Evolutionary conservation across 2,797 vertebrate genomes (phyloP).

Genomic region (Oreochromis grahami): DNA sequence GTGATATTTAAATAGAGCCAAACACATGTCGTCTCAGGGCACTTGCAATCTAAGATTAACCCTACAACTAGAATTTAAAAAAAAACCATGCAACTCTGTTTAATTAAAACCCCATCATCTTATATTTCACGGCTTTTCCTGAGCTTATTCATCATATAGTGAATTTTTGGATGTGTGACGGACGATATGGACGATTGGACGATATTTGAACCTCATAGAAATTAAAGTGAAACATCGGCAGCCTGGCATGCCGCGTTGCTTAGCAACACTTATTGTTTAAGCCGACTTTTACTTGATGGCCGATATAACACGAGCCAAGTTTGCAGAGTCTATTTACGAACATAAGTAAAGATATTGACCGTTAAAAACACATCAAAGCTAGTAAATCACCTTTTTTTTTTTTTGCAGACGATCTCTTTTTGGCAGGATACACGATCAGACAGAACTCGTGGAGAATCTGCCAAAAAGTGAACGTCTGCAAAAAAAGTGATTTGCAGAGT

Average conservation of each 20-base stretch:
- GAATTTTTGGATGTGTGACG: neutral
- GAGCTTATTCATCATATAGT: neutral
- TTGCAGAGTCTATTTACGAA: neutral
- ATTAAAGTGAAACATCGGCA: neutral
- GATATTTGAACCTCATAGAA: neutral
- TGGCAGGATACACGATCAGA: fast-evolving
- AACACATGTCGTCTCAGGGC: neutral
- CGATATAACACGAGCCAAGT: fast-evolving
- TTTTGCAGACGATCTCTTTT: neutral
- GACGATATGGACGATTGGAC: neutral
- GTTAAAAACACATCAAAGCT: neutral
- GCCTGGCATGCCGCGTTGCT: neutral
- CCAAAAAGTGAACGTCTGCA: neutral
- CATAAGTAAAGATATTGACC: neutral
- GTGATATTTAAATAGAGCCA: neutral
- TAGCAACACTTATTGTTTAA: neutral
- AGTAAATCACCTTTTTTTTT: neutral
- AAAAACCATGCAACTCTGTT: neutral
- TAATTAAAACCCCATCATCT: neutral
- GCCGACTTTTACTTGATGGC: neutral
- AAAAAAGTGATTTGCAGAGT: fast-evolving
- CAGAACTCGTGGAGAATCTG: neutral
- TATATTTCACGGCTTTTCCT: neutral
- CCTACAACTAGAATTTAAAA: neutral
- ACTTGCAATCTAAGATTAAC: neutral